Conservation (phyloP, 2,113 vertebrate genomes). For the Tonatia bakeri region DNA sequence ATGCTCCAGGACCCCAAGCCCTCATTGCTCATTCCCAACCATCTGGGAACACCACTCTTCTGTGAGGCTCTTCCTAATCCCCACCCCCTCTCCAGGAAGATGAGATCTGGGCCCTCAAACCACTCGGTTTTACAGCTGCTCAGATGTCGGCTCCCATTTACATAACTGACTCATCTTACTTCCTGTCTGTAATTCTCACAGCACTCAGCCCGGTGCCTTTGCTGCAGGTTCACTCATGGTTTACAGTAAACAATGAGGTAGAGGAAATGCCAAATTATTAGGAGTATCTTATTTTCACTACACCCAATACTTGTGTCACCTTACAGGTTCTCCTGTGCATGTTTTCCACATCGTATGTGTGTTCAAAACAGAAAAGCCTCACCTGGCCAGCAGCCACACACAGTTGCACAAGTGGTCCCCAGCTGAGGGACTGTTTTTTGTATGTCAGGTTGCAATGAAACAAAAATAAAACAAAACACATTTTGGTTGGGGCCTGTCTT, state of each 20-base stretch:
- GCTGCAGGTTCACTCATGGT: background rate
- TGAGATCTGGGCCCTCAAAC: background rate
- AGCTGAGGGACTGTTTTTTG: background rate
- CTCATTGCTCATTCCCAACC: background rate
- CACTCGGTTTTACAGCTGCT: background rate
- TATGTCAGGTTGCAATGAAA: background rate
- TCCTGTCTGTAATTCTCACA: background rate
- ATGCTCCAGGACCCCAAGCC: background rate
- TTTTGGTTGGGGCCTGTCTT: background rate
- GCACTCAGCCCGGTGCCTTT: background rate
- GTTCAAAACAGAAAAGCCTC: background rate
- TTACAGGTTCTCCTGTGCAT: background rate
- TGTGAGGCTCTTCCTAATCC: background rate
- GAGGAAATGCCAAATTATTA: background rate
- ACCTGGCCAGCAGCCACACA: background rate
- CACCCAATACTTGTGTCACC: background rate
- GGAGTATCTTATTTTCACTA: background rate
- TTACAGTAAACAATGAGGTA: background rate
- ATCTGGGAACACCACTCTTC: background rate
- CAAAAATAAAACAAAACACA: background rate
- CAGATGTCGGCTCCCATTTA: background rate
- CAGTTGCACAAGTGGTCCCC: rapidly evolving
- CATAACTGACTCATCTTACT: background rate
- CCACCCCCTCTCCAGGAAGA: background rate
- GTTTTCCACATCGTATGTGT: background rate